Base-by-base conservation (phyloP, 92 coral and sea anemone genomes). In the Chrysogorgia sp. region DNA sequence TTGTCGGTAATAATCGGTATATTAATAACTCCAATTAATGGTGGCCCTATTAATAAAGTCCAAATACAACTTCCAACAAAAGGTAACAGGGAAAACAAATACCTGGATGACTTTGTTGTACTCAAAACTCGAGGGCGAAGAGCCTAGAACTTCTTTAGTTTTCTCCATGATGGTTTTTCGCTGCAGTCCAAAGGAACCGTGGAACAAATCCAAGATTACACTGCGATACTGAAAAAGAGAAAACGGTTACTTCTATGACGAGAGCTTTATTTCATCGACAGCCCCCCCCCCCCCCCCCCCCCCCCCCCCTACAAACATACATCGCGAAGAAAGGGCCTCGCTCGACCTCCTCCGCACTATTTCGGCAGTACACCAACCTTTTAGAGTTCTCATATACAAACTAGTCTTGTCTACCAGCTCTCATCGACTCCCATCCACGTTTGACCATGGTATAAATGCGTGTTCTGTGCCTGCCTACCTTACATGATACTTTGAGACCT, bases 101-200 rank as follows among this genome's bases (percentile, higher is more conserved):
- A 71, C 78, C 78, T 71, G 78, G 10, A 71, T 49, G 17, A 71
- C 41, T 55, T 55, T 71, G 77, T 82, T 80, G 93, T 96, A 93
- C 77, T 89, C 96, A 31, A 80, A 84, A 45, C 88, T 81, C 3
- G 90, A 66, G 0, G 98, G 97, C 35, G 84, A 85, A 9, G 83
- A 61, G 20, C 78, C 78, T 24, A 71, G 41, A 13, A 30, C 47
- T 22, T 71, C 62, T 35, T 34, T 50, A 14, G 78, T 47, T 32
- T 71, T 71, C n/a, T 71, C 63, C 78, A 71, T 71, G 7, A 71
- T 40, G 10, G 58, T 71, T 52, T 53, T 71, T 2, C 78, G 63
- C 21, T 71, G 78, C 7, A 71, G 23, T 50, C 43, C 45, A 50
- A 71, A 71, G 31, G 78, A 32, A 21, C 78, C 78, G 12, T 55